Conservation (phyloP, 2,113 vertebrate genomes). For the Bos indicus region DNA sequence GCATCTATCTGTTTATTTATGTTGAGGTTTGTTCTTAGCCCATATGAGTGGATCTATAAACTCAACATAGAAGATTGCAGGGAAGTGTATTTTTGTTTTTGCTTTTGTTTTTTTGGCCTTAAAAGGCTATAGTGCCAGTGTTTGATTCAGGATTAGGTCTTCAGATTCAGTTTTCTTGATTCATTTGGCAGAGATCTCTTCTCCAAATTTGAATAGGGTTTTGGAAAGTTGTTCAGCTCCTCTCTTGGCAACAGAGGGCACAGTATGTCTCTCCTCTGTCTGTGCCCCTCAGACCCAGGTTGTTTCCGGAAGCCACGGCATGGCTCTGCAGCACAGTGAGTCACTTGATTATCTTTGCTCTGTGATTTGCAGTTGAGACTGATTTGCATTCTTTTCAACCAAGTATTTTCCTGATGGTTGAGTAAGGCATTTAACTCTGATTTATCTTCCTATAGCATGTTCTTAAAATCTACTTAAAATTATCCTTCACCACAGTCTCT, state of each 20-base stretch:
- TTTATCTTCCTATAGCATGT: conserved; percentile 43
- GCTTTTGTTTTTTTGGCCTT: not conserved
- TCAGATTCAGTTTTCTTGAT: conserved; percentile 18
- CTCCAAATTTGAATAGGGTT: conserved; percentile 39
- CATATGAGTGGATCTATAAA: not conserved
- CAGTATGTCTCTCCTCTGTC: conserved; percentile 18
- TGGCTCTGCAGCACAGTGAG: not conserved
- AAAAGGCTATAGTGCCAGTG: conserved; percentile 6
- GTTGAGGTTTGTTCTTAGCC: conserved; percentile 53
- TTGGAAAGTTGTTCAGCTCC: conserved; percentile 33
- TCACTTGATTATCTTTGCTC: conserved; percentile 11
- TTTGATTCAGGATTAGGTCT: not conserved
- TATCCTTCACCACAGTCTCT: not conserved
- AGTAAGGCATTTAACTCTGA: not conserved
- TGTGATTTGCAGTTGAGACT: conserved; percentile 45
- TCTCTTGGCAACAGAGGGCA: not conserved
- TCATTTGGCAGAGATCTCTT: conserved; percentile 40
- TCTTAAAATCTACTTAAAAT: conserved; percentile 18
- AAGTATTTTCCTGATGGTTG: not conserved
- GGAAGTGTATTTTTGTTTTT: not conserved
- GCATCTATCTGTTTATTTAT: conserved; percentile 59
- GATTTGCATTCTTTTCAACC: conserved; percentile 15
- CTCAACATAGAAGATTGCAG: conserved; percentile 7
- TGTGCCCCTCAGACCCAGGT: not conserved
- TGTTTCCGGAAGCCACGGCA: not conserved